Base-by-base conservation (phyloP, 2,113 vertebrate species). In the Peromyscus californicus region DNA sequence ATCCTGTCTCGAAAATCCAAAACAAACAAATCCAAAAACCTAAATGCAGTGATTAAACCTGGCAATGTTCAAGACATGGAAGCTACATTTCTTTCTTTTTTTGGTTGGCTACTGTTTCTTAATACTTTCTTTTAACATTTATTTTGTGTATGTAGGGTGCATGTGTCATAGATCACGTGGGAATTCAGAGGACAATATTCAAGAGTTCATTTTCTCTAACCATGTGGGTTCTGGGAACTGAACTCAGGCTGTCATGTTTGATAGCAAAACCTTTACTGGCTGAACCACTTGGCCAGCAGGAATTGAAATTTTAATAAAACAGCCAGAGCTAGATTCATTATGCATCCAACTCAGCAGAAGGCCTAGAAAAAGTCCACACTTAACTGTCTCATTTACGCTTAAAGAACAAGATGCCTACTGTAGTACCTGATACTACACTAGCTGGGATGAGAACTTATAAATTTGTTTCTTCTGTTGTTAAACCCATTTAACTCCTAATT, bases 321-420 rank as follows among this genome's bases (percentile, higher is more conserved):
- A 75, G 93, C 13, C 93, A 51, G 90, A 93, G 33, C 33, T 54
- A 61, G 48, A 82, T 51, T 42, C 31, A 92, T 76, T 78, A 88
- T 83, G 48, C 31, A 94, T 26, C 36, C 0, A 12, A 78, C 48
- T 82, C 59, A 76, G 82, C 19, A 94, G 57, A 80, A 4, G 42
- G 39, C 59, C 42, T 54, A 91, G 86, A 82, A 89, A 96, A 97
- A 85, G 24, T 57, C 29, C 26, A 84, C 39, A 39, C 5, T 83
- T 87, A 54, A 82, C 29, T 91, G 57, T 4, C 21, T 86, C n/a
- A 63, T 45, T 33, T 87, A 17, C 9, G 84, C 21, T 33, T 29
- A 21, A 57, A 79, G 17, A 45, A 2, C 16, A 69, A 31, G 54
- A 83, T 6, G 2, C 45, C 26, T 76, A n/a, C 21, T 69, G 61